Percentiles rank a stretch among this genome's conserved stretches.
Evolutionary conservation across 2,888 invertebrate species (phyloP).

Genomic region (Geophilus truncorum): DNA sequence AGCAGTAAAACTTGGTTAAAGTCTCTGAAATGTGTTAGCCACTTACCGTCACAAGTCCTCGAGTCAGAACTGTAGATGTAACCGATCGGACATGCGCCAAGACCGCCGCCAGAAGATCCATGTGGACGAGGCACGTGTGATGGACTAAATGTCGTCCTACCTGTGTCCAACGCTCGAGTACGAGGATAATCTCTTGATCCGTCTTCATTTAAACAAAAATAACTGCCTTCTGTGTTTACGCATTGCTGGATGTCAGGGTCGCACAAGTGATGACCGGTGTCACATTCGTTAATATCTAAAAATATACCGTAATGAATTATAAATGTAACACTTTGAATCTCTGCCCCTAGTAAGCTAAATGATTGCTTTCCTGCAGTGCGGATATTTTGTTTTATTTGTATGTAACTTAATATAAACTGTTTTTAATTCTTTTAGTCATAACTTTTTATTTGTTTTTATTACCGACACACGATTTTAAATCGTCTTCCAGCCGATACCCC

Average conservation of each 20-base stretch:
- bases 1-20: no score
- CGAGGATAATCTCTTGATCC: neutral
- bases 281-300: conserved; percentile 53
- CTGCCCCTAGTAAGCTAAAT: no score
- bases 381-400: no score
- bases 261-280: conserved; percentile 51
- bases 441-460: no score
- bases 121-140: neutral
- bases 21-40: no score
- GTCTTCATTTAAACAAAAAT: conserved; percentile 45
- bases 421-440: no score
- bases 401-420: no score
- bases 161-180: neutral
- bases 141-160: neutral
- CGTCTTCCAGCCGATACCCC: conserved; percentile 63
- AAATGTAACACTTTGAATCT: no score
- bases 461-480: conserved; percentile 63
- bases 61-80: conserved; percentile 43
- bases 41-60: conserved; percentile 42
- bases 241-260: conserved; percentile 47
- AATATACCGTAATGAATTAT: no score
- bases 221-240: conserved; percentile 51
- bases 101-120: neutral
- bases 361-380: no score
- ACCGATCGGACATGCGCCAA: conserved; percentile 45